These are phyloP conservation scores for Acanthornis magna DNA, from an alignment of 2,797 vertebrate species.

Conservation along the genomic window DNA sequence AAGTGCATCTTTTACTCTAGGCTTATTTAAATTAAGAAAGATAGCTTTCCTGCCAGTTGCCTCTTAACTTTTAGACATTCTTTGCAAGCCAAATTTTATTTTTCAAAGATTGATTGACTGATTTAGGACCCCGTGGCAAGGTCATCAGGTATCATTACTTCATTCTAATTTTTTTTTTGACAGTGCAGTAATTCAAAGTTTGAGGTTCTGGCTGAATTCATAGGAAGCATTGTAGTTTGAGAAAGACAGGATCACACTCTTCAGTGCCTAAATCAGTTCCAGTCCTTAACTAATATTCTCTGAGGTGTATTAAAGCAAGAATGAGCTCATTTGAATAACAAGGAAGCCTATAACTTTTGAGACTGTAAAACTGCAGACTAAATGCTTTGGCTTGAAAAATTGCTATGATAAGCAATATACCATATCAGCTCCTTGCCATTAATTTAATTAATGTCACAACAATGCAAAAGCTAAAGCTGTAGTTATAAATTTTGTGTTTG, in stretches of 20 bases:
- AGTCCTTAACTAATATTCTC: slow-evolving; percentile 22
- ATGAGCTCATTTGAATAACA: slow-evolving; percentile 20
- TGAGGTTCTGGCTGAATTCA: background rate
- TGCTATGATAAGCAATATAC: background rate
- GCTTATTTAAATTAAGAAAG: background rate
- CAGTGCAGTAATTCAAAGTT: background rate
- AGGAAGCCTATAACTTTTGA: slow-evolving; percentile 18
- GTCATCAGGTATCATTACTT: background rate
- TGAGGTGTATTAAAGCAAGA: slow-evolving; percentile 3
- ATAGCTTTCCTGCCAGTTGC: background rate
- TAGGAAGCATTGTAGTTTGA: background rate
- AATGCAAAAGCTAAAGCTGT: background rate
- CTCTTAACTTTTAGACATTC: background rate
- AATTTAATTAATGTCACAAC: slow-evolving; percentile 25
- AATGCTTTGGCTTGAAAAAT: slow-evolving; percentile 20
- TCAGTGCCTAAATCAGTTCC: background rate
- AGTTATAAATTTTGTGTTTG: background rate
- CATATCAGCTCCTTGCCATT: background rate
- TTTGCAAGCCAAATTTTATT: background rate
- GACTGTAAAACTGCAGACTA: background rate
- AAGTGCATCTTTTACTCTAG: background rate
- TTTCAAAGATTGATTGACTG: background rate
- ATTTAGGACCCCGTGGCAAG: background rate
- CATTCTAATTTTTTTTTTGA: background rate
- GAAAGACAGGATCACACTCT: background rate